Evolutionary conservation across 2,113 vertebrate genomes (phyloP).

Genomic region (Polypterus bichir): DNA sequence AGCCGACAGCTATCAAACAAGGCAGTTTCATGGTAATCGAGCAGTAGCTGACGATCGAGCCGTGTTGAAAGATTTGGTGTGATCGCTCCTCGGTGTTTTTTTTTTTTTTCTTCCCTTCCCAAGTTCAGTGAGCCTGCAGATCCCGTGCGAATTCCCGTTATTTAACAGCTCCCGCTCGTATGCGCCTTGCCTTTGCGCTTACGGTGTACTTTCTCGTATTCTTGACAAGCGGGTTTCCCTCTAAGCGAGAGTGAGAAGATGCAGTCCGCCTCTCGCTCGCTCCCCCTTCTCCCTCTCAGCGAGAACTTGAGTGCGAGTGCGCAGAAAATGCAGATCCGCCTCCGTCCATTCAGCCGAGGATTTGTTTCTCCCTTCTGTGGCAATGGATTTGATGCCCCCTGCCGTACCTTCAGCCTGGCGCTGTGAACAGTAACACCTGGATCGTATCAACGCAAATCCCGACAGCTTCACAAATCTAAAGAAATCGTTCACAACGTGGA

Average conservation of each 20-base stretch:
- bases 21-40: conserved; percentile 50
- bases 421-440: no score
- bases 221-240: conserved; percentile 35
- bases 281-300: conserved; percentile 28
- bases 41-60: conserved; percentile 22
- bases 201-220: conserved; percentile 20
- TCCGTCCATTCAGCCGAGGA: conserved; percentile 37
- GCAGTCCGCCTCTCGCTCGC: conserved; percentile 29
- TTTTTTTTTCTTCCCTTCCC: conserved; percentile 27
- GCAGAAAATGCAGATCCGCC: conserved; percentile 51
- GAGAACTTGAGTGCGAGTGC: conserved; percentile 20
- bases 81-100: conserved; percentile 34
- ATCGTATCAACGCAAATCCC: no score
- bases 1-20: conserved; percentile 42
- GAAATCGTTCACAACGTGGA: no score
- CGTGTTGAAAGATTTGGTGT: conserved; percentile 5
- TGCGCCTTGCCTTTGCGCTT: conserved; percentile 14
- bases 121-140: conserved; percentile 35
- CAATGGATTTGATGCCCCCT: not conserved
- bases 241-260: conserved; percentile 24
- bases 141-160: conserved; percentile 36
- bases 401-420: not conserved
- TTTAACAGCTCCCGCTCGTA: conserved; percentile 11
- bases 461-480: no score
- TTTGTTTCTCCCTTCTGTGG: not conserved